These are phyloP conservation scores for Parapsyche elsis DNA, from an alignment of 1,140 invertebrate genomes.

Conservation along the genomic window DNA sequence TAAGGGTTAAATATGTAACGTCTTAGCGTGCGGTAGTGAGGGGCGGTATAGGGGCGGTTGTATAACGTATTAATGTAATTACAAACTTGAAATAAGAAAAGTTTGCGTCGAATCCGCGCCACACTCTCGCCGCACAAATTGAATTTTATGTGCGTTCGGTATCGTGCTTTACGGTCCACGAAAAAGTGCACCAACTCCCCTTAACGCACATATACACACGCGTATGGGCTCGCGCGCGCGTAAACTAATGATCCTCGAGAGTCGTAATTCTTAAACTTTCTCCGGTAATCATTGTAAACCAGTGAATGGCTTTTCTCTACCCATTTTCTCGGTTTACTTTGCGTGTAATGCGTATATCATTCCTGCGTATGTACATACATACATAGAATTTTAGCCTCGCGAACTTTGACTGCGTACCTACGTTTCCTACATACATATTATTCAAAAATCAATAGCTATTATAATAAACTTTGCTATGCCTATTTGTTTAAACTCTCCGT, in stretches of 20 bases:
- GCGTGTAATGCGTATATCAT: too few relatives aligned
- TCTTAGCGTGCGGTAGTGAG: too few relatives aligned
- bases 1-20: slow-evolving; percentile 21
- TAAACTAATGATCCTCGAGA: slow-evolving; percentile 6
- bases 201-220: neutral
- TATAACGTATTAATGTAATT: slow-evolving; percentile 53
- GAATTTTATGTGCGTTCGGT: slow-evolving; percentile 49
- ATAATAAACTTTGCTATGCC: too few relatives aligned
- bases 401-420: too few relatives aligned
- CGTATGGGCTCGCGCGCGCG: neutral
- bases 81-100: slow-evolving; percentile 55
- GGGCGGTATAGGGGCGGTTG: neutral
- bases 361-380: too few relatives aligned
- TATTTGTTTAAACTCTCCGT: too few relatives aligned
- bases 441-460: too few relatives aligned
- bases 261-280: slow-evolving; percentile 25
- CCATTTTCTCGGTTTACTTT: too few relatives aligned
- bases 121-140: slow-evolving; percentile 30
- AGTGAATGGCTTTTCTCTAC: too few relatives aligned
- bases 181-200: slow-evolving; percentile 12
- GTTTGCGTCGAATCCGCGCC: slow-evolving; percentile 38
- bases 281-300: neutral
- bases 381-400: too few relatives aligned
- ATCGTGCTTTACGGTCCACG: slow-evolving; percentile 10
- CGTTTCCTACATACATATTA: too few relatives aligned